Base-by-base conservation (phyloP, 2,113 vertebrate species). In the Capricornis sumatraensis region DNA sequence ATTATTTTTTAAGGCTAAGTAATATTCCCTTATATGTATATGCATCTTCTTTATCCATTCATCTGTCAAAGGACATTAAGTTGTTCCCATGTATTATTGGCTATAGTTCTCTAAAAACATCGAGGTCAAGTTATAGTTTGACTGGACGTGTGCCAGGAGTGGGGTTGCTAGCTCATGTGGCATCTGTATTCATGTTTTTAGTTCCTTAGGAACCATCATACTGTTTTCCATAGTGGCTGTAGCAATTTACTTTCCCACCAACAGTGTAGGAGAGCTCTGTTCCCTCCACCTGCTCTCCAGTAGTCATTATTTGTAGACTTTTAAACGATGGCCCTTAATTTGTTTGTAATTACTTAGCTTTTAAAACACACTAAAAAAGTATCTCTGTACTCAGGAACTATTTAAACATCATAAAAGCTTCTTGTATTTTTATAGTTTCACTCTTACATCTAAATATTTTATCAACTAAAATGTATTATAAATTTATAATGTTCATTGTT, bases 321-420 rank as follows among this genome's bases (percentile, higher is more conserved):
- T 81, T 81, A 50, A 81, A 81, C 3, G 16, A 50, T 19, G 9
- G 45, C 78, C 30, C 47, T 82, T 83, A 16, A 53, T 95, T 89
- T 85, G 2, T 45, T 96, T 94, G 93, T 78, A 87, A 89, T 94
- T 96, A 28, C 6, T 94, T 87, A 81, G 50, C 4, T 85, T 92
- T 93, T 64, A 14, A 95, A 47, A 74, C 6, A 89, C 28, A 57
- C 21, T 28, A 71, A 40, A 95, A 96, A 52, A 15, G 4, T 74
- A 85, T 97, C 11, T 36, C 17, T 93, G 8, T 55, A 36, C 23
- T 43, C 11, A 87, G 25, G 71, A 87, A 84, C 40, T 14, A 79
- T 16, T 90, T 87, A 97, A 50, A 27, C 15, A 45, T 64, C 5
- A 50, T 55, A 60, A 78, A 60, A 25, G 1, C 10, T 76, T 94